Evolutionary conservation across 2,888 invertebrate genomes (phyloP).

Genomic region (Cyrtodaria siliqua): DNA sequence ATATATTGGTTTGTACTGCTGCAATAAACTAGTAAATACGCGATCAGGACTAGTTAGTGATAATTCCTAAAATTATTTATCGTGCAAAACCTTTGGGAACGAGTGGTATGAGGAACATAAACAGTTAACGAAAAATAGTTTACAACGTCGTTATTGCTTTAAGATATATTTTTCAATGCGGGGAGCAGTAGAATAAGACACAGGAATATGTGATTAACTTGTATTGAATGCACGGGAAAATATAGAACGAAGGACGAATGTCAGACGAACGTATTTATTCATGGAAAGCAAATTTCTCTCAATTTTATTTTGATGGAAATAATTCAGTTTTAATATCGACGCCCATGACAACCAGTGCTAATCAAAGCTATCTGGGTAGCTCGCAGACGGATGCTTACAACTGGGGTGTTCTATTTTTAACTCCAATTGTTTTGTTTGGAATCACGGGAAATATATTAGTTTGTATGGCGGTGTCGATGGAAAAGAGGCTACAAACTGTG

Average conservation of each 20-base stretch:
- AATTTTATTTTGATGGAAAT: neutral
- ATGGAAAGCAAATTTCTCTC: neutral
- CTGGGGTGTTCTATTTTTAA: constrained; percentile 76
- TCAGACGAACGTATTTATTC: neutral
- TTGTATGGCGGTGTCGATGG: constrained; percentile 96
- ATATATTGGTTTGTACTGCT: no score
- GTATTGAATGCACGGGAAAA: no score
- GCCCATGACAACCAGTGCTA: neutral
- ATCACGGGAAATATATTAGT: constrained; percentile 94
- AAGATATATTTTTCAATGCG: no score
- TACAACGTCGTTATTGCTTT: no score
- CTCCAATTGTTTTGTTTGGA: constrained; percentile 80
- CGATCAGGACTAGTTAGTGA: no score
- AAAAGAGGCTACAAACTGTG: constrained; percentile 96
- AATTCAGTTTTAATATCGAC: neutral
- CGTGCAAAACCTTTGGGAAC: no score
- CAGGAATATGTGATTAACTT: no score
- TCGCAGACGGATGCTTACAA: constrained; percentile 54
- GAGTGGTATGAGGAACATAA: no score
- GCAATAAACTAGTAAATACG: no score
- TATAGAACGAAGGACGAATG: neutral
- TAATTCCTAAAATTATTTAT: no score
- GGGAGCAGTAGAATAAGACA: no score
- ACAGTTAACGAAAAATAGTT: no score
- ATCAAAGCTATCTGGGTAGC: constrained; percentile 11